A percentile compares a stretch with the other conserved stretches of the same genome.
phyloP scores from a whole-genome alignment of 2,797 vertebrate species.

The Pangasius djambal region DNA sequence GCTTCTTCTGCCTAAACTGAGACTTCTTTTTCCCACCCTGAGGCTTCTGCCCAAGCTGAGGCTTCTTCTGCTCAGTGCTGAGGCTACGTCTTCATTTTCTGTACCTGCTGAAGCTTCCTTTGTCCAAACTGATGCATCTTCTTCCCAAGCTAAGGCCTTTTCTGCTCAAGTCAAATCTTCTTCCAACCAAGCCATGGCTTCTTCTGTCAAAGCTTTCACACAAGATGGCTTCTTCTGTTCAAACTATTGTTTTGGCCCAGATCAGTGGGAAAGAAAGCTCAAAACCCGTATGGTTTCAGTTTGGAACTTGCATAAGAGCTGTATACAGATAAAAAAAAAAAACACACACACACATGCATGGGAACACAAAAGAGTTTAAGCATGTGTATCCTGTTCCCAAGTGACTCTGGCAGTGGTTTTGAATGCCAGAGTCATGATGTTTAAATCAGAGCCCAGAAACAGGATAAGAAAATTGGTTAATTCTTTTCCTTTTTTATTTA shows the following conservation, averaged over 20 bases:
- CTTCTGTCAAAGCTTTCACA: not conserved
- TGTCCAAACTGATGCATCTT: not conserved
- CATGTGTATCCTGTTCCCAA: slow-evolving; percentile 55
- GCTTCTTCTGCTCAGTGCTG: not conserved
- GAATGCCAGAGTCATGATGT: slow-evolving; percentile 51
- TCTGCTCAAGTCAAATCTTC: not conserved
- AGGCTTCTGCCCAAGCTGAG: not conserved
- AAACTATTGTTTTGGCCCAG: not conserved
- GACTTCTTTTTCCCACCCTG: not conserved
- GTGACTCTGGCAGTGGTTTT: slow-evolving; percentile 50
- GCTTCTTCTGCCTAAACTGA: not conserved
- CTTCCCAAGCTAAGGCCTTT: no score
- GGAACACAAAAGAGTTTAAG: slow-evolving; percentile 50
- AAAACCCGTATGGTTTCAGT: not conserved
- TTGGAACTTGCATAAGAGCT: slow-evolving; percentile 44
- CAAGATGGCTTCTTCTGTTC: not conserved
- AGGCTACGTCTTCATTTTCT: not conserved
- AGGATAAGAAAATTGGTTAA: not conserved
- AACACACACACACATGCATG: not conserved
- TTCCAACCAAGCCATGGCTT: not conserved
- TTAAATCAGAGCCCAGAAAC: slow-evolving; percentile 45
- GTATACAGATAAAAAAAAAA: slow-evolving; percentile 8
- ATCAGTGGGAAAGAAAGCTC: not conserved
- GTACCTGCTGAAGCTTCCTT: not conserved
- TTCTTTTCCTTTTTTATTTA: not conserved